Evolutionary conservation across 2,113 vertebrate genomes (phyloP).

Genomic region (Corythaixoides concolor): DNA sequence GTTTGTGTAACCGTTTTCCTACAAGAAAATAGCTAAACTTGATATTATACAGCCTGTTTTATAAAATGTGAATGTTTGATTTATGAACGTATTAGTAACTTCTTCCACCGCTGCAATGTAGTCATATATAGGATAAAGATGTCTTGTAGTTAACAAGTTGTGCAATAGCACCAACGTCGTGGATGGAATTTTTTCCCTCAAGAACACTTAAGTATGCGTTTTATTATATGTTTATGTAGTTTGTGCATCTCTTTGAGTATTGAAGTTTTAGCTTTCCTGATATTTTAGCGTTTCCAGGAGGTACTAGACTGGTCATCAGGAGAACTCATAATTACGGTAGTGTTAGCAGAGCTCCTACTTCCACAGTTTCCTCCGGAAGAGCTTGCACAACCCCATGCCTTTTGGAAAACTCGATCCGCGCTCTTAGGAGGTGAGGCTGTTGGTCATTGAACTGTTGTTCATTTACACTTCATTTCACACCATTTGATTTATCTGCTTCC

Average conservation of each 20-base stretch:
- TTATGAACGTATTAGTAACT: not conserved
- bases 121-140: not conserved
- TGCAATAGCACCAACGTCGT: not conserved
- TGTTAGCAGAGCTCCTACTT: not conserved
- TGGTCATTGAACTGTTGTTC: not conserved
- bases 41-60: not conserved
- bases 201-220: not conserved
- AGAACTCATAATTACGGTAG: accelerated
- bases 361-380: not conserved
- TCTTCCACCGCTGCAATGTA: not conserved
- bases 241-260: not conserved
- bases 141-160: not conserved
- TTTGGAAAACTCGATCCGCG: not conserved
- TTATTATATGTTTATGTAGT: not conserved
- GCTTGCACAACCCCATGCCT: not conserved
- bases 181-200: not conserved
- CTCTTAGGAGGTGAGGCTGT: not conserved
- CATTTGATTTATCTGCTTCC: slow-evolving; percentile 20
- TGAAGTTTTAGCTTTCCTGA: not conserved
- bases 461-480: slow-evolving; percentile 38
- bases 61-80: not conserved
- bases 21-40: not conserved
- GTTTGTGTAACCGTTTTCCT: not conserved
- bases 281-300: not conserved
- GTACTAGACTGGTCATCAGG: not conserved